These are phyloP conservation scores for Trichonephila inaurata DNA, from an alignment of 1,140 invertebrate genomes.

Conservation along the genomic window DNA sequence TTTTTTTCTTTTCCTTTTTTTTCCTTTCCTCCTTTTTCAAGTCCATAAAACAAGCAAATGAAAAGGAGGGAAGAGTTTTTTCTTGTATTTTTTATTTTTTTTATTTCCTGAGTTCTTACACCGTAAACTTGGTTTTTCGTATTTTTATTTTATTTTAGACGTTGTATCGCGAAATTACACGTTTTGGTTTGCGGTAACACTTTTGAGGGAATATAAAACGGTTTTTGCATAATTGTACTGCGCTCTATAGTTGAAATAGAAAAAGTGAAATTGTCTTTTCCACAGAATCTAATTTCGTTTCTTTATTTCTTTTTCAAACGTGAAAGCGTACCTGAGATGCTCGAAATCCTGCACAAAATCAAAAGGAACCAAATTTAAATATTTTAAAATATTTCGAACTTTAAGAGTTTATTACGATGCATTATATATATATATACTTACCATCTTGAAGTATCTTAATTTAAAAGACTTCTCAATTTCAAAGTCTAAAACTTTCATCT, in stretches of 20 bases:
- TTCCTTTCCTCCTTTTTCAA: slow-evolving; percentile 38
- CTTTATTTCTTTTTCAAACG: not conserved
- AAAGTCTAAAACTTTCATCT: no score
- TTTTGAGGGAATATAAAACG: slow-evolving; percentile 65
- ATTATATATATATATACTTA: no score
- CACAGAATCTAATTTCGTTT: slow-evolving; percentile 12
- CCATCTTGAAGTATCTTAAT: no score
- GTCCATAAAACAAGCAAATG: slow-evolving; percentile 76
- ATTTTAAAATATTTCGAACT: no score
- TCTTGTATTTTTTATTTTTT: not conserved
- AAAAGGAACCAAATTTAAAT: not conserved
- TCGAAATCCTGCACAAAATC: not conserved
- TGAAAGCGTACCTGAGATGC: not conserved
- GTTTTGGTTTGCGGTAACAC: slow-evolving; percentile 49
- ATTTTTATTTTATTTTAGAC: slow-evolving; percentile 6
- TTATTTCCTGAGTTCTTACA: not conserved
- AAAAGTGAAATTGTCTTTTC: slow-evolving; percentile 10
- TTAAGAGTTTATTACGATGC: no score
- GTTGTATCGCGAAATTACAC: slow-evolving; percentile 43
- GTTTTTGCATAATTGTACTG: slow-evolving; percentile 72
- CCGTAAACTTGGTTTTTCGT: slow-evolving; percentile 39
- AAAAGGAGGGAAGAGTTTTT: slow-evolving; percentile 47
- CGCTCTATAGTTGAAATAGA: not conserved
- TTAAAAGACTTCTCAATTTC: no score
- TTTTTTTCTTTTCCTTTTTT: slow-evolving; percentile 48